A percentile compares a stretch with the other conserved stretches of the same genome.
Evolutionary conservation across 1,140 invertebrate genomes (phyloP).

Genomic region (Achroia grisella): DNA sequence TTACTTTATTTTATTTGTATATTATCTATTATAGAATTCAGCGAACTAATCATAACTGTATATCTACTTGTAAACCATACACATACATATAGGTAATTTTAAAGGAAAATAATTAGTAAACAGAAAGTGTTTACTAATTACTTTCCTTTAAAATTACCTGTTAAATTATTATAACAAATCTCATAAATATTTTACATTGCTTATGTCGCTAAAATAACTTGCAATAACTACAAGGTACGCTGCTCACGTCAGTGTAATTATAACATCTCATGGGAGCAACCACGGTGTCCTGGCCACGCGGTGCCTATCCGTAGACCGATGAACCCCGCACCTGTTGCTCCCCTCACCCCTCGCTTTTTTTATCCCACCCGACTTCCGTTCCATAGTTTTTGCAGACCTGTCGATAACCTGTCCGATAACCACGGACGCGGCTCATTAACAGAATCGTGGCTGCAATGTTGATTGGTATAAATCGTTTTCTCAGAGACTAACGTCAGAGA

Average conservation of each 20-base stretch:
- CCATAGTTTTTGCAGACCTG: constrained; percentile 53
- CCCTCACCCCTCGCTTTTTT: constrained; percentile 53
- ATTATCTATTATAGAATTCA: too few relatives aligned
- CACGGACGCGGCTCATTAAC: constrained; percentile 63
- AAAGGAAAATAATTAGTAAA: too few relatives aligned
- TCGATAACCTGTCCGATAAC: constrained; percentile 61
- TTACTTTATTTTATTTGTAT: too few relatives aligned
- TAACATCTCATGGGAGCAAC: constrained; percentile 40
- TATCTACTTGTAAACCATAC: too few relatives aligned
- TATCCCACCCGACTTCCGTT: constrained; percentile 58
- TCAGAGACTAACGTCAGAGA: constrained; percentile 14
- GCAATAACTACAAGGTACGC: background rate
- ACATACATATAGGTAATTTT: too few relatives aligned
- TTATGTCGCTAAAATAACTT: too few relatives aligned
- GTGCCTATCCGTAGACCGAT: constrained; percentile 41
- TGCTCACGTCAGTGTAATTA: constrained; percentile 19
- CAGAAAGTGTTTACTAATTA: too few relatives aligned
- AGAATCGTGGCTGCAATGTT: constrained; percentile 37
- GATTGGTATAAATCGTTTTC: constrained; percentile 46
- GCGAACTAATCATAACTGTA: too few relatives aligned
- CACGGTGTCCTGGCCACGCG: constrained; percentile 31
- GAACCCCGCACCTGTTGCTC: constrained; percentile 57
- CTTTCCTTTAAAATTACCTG: too few relatives aligned
- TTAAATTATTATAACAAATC: too few relatives aligned
- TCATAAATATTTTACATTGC: too few relatives aligned